Base-by-base conservation (phyloP, 2,888 invertebrate genomes). In the Hybos culiciformis region DNA sequence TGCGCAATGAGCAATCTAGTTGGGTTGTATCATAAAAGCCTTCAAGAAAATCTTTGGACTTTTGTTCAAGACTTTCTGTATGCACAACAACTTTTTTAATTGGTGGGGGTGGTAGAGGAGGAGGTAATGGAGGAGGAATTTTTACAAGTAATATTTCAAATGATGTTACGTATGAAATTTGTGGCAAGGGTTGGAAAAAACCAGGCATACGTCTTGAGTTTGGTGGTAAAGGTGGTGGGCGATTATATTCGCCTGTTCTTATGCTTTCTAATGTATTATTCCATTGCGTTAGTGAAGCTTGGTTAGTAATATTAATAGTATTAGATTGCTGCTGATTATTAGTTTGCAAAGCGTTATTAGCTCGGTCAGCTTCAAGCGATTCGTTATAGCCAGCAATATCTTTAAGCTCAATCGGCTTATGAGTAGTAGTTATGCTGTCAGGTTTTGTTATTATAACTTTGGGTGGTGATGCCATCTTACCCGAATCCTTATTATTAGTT, bases 131-230 rank as follows among this genome's bases (percentile, higher is more conserved):
- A 31, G 57, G 59, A 9, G 57, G 56, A 32, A 62, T 54, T 53
- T 66, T 64, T 39, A 63, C 53, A 26, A 67, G 55, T 46, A 65
- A 54, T 48, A 67, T 62, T 55, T 67, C 66, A 48, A 67, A 57
- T 42, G 62, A 60, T 31, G 64, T 65, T 53, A 66, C 66, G 46
- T 66, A 67, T 51, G 60, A 56, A 46, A 66, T 58, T 50, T 56
- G 57, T 45, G 65, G 66, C 46, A 66, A 54, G 41, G 66, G 66
- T 59, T 64, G 60, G 51, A 66, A 65, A 45, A 67, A 65, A 54
- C 64, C 63, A 42, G 65, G 64, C 64, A 65, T 65, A 50, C 62
- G 61, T 44, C 59, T 50, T 45, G 53, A 56, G 46, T 61, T 53
- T 19, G 64, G 61, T n/a, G 64, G 60, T 34, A 60, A 55, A 17